These are phyloP conservation scores for Mesoligia furuncula DNA, from an alignment of 2,888 invertebrate genomes.

Conservation along the genomic window DNA sequence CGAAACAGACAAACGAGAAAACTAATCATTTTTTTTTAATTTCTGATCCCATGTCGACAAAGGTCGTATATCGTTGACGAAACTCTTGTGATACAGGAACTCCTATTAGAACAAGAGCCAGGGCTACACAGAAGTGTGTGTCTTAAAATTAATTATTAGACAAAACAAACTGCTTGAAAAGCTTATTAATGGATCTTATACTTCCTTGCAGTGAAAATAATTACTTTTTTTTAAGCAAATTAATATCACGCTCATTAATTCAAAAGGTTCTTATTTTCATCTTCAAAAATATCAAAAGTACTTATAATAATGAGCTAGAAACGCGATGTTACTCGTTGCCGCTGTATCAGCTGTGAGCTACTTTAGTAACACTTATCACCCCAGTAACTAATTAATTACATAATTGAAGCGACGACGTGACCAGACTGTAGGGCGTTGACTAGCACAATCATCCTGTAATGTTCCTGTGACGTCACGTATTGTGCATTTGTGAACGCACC, in stretches of 20 bases:
- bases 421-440: constrained; percentile 10
- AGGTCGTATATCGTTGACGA: background rate
- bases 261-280: background rate
- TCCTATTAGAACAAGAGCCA: too few relatives aligned
- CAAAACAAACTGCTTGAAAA: background rate
- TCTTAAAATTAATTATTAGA: too few relatives aligned
- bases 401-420: constrained; percentile 33
- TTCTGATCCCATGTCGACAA: background rate
- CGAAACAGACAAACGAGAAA: background rate
- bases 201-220: background rate
- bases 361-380: constrained; percentile 15
- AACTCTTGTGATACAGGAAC: too few relatives aligned
- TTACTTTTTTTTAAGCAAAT: background rate
- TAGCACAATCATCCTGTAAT: background rate
- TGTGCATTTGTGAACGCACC: too few relatives aligned
- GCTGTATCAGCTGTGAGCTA: constrained; percentile 24
- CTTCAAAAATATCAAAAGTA: background rate
- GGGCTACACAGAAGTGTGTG: too few relatives aligned
- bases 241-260: background rate
- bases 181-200: background rate
- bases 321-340: constrained; percentile 17
- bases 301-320: constrained; percentile 2
- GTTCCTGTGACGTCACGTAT: too few relatives aligned
- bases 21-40: background rate
- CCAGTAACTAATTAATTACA: constrained; percentile 22